Conservation (phyloP, 2,113 vertebrate species). For the Rostratula benghalensis region DNA sequence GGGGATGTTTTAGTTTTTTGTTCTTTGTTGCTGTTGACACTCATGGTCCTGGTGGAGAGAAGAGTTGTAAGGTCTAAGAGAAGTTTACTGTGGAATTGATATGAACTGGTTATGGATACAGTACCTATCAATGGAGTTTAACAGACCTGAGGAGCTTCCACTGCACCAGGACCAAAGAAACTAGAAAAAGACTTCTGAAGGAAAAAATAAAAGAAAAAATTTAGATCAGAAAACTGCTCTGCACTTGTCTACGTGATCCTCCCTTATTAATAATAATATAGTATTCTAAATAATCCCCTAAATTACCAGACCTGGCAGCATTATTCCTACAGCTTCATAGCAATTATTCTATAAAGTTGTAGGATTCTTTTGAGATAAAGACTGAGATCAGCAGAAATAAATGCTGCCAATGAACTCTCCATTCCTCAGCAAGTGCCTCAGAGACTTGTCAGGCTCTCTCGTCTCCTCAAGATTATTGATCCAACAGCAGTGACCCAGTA, state of each 20-base stretch:
- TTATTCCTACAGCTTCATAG: background rate
- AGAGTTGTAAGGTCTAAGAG: background rate
- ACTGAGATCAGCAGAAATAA: background rate
- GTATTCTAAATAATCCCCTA: background rate
- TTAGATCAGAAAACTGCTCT: background rate
- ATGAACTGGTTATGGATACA: background rate
- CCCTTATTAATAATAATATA: background rate
- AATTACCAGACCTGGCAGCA: background rate
- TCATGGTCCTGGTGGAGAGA: background rate
- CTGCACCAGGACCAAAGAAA: background rate
- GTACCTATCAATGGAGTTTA: background rate
- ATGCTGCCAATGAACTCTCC: background rate
- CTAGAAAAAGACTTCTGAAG: background rate
- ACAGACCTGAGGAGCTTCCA: background rate
- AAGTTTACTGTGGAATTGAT: background rate
- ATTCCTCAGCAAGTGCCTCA: background rate
- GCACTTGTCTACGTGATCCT: background rate
- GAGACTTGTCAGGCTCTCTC: background rate
- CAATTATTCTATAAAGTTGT: background rate
- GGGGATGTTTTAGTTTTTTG: background rate
- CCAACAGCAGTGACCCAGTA: background rate
- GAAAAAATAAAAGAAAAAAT: background rate
- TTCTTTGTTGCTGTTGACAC: background rate
- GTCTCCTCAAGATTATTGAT: background rate
- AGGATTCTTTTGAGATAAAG: background rate